Evolutionary conservation across 2,113 vertebrate genomes (phyloP).

Genomic region (Anguilla japonica): DNA sequence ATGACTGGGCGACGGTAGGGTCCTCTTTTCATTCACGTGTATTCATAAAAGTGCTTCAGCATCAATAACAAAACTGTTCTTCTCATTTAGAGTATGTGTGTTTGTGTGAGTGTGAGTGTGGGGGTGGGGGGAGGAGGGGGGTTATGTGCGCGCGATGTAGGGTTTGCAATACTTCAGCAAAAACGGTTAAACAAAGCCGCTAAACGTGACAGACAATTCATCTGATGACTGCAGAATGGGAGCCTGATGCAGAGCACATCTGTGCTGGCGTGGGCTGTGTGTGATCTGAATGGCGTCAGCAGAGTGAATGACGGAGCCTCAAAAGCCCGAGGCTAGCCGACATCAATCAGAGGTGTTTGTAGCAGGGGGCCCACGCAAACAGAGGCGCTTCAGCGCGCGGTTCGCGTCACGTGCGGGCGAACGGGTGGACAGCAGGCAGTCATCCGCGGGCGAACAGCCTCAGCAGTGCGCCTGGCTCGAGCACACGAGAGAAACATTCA

Average conservation of each 20-base stretch:
- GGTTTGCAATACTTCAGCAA: neutral
- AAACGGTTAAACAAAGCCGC: neutral
- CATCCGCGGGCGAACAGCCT: too few species aligned
- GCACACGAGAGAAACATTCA: neutral
- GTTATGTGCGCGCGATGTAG: too few species aligned
- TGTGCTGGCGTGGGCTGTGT: neutral
- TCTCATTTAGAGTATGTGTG: too few species aligned
- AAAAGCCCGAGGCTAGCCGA: neutral
- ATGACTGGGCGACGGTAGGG: neutral
- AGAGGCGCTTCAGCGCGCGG: neutral
- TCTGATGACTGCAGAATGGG: neutral
- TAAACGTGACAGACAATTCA: neutral
- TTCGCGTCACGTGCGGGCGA: neutral
- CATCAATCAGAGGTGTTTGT: slow-evolving; percentile 5
- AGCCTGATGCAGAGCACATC: neutral
- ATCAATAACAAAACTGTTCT: neutral
- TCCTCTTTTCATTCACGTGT: neutral
- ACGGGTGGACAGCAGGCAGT: too few species aligned
- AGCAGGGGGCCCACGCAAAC: neutral
- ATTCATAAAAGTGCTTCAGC: neutral
- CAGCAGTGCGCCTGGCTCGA: neutral
- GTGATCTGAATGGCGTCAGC: neutral
- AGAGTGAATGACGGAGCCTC: neutral
- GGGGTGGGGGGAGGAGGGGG: too few species aligned
- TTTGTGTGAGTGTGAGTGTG: too few species aligned